phyloP scores from a whole-genome alignment of 2,797 vertebrate genomes.

The Pseudochirops cupreus region DNA sequence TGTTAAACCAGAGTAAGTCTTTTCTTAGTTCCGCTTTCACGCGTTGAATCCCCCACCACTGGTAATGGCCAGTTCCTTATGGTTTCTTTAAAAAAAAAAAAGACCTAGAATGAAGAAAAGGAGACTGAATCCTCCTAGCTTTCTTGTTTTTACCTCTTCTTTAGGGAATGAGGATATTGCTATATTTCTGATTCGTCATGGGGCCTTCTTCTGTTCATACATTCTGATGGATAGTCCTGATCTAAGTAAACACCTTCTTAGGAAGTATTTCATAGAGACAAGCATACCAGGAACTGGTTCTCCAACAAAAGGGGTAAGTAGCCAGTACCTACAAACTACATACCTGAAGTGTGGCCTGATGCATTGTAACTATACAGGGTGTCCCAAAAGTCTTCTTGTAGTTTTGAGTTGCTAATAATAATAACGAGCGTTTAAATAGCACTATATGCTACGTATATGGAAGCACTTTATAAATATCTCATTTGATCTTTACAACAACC shows the following conservation, averaged over 20 bases:
- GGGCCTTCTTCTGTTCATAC: slow-evolving; percentile 96
- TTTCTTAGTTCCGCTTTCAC: slow-evolving; percentile 55
- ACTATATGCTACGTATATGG: background rate
- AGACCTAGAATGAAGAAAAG: background rate
- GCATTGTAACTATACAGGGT: slow-evolving; percentile 4
- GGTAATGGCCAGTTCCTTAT: slow-evolving; percentile 1
- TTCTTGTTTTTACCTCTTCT: slow-evolving; percentile 66
- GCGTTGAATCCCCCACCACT: fast-evolving
- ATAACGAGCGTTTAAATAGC: background rate
- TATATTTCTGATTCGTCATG: slow-evolving; percentile 92
- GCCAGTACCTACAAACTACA: background rate
- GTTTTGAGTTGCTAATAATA: background rate
- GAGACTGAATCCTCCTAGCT: background rate
- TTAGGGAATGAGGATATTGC: slow-evolving; percentile 93
- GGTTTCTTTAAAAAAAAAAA: background rate
- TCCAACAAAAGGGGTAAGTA: slow-evolving; percentile 83
- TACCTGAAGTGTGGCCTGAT: background rate
- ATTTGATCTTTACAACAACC: background rate
- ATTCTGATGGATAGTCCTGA: slow-evolving; percentile 94
- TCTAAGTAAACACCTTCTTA: slow-evolving; percentile 91
- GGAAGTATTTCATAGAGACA: slow-evolving; percentile 87
- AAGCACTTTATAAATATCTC: background rate
- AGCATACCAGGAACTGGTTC: slow-evolving; percentile 69
- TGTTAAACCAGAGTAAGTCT: fast-evolving
- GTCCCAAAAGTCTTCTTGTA: background rate